Conservation (phyloP, 2,113 vertebrate genomes). For the Erinaceus europaeus region DNA sequence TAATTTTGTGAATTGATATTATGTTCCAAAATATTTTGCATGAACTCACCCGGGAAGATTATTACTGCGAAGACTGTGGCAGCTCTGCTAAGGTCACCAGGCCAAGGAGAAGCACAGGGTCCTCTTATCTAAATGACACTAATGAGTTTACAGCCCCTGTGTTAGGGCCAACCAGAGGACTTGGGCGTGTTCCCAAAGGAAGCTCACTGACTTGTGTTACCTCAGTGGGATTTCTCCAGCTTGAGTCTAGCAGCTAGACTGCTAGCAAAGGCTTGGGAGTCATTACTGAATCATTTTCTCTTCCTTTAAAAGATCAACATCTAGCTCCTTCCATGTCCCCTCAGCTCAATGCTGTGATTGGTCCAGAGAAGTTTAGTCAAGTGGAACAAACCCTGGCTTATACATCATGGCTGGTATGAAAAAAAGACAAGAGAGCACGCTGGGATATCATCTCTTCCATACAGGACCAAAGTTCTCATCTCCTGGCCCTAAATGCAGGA, state of each 20-base stretch:
- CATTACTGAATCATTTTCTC: background rate
- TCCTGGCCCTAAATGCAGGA: background rate
- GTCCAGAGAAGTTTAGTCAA: background rate
- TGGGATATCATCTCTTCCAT: background rate
- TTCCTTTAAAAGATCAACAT: background rate
- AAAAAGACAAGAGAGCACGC: background rate
- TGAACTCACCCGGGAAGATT: background rate
- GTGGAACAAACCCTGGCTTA: background rate
- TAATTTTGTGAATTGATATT: constrained; percentile 35
- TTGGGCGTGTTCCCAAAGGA: too few relatives aligned
- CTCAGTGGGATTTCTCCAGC: too few relatives aligned
- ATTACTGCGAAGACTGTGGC: background rate
- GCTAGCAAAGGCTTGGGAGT: background rate
- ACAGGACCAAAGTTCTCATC: background rate
- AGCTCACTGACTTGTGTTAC: too few relatives aligned
- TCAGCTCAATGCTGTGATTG: background rate
- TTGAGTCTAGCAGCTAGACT: background rate
- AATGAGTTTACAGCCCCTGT: too few relatives aligned
- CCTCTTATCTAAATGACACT: background rate
- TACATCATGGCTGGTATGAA: background rate
- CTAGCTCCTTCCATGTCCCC: too few relatives aligned
- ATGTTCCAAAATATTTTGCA: constrained; percentile 10
- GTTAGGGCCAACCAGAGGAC: too few relatives aligned
- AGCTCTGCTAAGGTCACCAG: accelerated
- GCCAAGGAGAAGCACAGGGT: accelerated